Evolutionary conservation across 2,113 vertebrate genomes (phyloP).

Genomic region (Hydropotes inermis): DNA sequence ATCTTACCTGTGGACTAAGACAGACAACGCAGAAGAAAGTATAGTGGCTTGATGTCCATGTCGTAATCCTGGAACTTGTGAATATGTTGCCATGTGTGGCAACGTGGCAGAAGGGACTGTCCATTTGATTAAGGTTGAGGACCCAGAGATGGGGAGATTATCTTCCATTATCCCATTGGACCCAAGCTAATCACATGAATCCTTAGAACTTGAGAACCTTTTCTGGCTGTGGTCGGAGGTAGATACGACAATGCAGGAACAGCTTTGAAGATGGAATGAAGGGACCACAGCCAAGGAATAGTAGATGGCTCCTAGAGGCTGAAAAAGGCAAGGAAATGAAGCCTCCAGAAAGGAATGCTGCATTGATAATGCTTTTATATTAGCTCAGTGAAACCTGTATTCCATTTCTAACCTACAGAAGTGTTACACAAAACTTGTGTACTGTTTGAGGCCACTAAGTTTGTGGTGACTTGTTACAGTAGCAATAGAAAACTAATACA

Average conservation of each 20-base stretch:
- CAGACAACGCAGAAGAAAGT: not conserved
- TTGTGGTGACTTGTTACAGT: not conserved
- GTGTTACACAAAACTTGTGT: not conserved
- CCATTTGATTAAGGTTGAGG: not conserved
- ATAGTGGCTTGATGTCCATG: not conserved
- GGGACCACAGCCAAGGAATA: not conserved
- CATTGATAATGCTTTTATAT: not conserved
- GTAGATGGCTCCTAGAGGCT: not conserved
- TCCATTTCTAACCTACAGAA: not conserved
- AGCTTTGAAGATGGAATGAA: not conserved
- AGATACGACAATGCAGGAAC: not conserved
- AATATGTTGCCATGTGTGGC: not conserved
- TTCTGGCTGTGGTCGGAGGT: not conserved
- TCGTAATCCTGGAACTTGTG: not conserved
- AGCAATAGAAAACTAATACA: not conserved
- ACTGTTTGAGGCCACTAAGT: not conserved
- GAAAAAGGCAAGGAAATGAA: not conserved
- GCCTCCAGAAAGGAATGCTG: not conserved
- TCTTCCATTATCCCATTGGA: not conserved
- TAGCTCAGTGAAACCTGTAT: not conserved
- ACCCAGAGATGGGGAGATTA: not conserved
- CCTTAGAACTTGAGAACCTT: not conserved
- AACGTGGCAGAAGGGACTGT: not conserved
- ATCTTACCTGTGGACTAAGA: not conserved
- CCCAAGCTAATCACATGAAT: not conserved